Base-by-base conservation (phyloP, 2,888 invertebrate genomes). In the Agrypnus murinus region DNA sequence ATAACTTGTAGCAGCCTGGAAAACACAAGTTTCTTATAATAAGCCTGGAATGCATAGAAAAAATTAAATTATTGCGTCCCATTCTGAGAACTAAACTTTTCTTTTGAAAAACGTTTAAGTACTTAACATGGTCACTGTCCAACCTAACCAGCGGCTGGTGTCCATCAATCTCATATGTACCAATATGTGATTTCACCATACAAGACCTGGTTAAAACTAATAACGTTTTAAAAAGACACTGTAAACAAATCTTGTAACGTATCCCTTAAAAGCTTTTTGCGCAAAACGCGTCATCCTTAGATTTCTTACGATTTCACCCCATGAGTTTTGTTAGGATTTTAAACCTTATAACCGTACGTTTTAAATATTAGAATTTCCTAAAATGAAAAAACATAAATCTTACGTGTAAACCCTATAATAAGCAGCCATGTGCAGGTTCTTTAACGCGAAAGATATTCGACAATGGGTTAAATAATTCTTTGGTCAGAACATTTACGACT, bases 401-500 rank as follows among this genome's bases (percentile, higher is more conserved):
- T 59, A 31, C 36, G 58, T 67, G 25, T 72, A 68, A 75, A 75
- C 74, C 75, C 75, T 65, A 71, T 77, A 77, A 77, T 77, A 74
- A 77, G 76, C 69, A 64, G 69, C 74, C 76, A 75, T 77, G 77
- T 76, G 76, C 77, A 77, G 75, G 77, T 76, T 72, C 38, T 55
- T 45, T 25, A 25, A 36, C 40, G 25, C 34, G 32, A 69, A 65
- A 48, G 43, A 43, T 15, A 62, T 50, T 65, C 72, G 15, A 80
- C 80, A 81, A 80, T 80, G 80, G 80, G 80, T 80, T 81, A 80
- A 80, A 81, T 80, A 80, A 80, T 81, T 79, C 79, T 79, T 77
- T 75, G 79, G 77, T 77, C 79, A 73, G 75, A 78, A 72, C 79
- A 78, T 80, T 81, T 80, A 81, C 73, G 80, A 79, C 78, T 69